Conservation (phyloP, 2,888 invertebrate genomes). For the Nemapogon koenigi region DNA sequence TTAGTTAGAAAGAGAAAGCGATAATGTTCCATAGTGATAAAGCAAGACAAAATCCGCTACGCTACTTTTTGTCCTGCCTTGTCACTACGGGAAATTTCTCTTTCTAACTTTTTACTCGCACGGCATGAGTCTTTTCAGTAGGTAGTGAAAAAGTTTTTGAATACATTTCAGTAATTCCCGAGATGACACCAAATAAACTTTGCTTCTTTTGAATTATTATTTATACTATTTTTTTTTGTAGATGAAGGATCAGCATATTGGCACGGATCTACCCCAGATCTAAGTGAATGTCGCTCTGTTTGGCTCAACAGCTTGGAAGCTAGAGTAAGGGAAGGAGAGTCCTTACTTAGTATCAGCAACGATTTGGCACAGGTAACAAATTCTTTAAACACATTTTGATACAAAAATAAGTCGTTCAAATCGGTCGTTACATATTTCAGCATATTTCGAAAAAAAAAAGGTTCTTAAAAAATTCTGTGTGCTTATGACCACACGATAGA, state of each 20-base stretch:
- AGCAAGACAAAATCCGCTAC: too few relatives aligned
- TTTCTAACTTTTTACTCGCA: too few relatives aligned
- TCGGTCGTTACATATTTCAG: too few relatives aligned
- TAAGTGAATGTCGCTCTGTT: constrained; percentile 86
- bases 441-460: too few relatives aligned
- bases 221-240: constrained; percentile 23
- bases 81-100: too few relatives aligned
- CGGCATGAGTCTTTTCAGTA: too few relatives aligned
- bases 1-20: too few relatives aligned
- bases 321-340: constrained; percentile 77
- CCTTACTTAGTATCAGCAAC: constrained; percentile 79
- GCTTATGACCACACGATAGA: background rate
- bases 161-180: background rate
- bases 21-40: too few relatives aligned
- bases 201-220: background rate
- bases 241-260: constrained; percentile 65
- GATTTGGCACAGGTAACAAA: constrained; percentile 72
- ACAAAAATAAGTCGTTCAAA: too few relatives aligned
- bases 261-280: constrained; percentile 80
- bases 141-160: background rate
- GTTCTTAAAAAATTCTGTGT: too few relatives aligned
- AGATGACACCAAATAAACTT: constrained; percentile 1
- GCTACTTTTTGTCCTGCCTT: too few relatives aligned
- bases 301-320: constrained; percentile 88
- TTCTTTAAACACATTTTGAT: too few relatives aligned